Evolutionary conservation across 2,888 invertebrate genomes (phyloP).

Genomic region (Thecocarcelia acutangulata): DNA sequence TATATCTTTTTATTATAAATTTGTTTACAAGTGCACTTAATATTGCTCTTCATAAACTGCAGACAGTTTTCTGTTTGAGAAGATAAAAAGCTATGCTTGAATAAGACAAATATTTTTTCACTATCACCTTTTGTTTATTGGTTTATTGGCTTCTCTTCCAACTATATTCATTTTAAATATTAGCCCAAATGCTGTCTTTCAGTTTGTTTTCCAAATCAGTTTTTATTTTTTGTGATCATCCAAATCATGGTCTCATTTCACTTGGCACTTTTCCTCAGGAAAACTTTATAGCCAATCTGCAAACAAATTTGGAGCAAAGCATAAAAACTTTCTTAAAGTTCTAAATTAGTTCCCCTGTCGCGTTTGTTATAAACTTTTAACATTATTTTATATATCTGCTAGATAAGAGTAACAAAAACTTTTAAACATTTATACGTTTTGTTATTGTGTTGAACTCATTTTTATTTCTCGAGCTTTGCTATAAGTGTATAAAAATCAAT

Average conservation of each 20-base stretch:
- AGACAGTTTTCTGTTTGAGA: not conserved
- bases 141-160: not conserved
- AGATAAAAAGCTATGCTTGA: too few relatives aligned
- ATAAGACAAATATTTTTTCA: too few relatives aligned
- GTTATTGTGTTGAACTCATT: constrained; percentile 24
- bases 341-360: constrained; percentile 67
- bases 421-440: constrained; percentile 47
- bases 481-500: constrained; percentile 36
- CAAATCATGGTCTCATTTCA: constrained; percentile 46
- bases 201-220: constrained; percentile 51
- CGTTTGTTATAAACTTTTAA: constrained; percentile 62
- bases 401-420: constrained; percentile 58
- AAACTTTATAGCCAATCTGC: constrained; percentile 47
- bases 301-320: constrained; percentile 50
- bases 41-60: too few relatives aligned
- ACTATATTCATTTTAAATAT: not conserved
- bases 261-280: constrained; percentile 39
- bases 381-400: constrained; percentile 60
- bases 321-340: constrained; percentile 60
- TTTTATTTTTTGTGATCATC: constrained; percentile 48
- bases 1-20: too few relatives aligned
- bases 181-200: constrained; percentile 26
- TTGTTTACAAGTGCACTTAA: too few relatives aligned
- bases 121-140: too few relatives aligned
- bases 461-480: constrained; percentile 12